Evolutionary conservation across 2,797 vertebrate genomes (phyloP), one percentile per base, ranked within the genome.

Genomic region (Heteromormyrus szaboi): DNA sequence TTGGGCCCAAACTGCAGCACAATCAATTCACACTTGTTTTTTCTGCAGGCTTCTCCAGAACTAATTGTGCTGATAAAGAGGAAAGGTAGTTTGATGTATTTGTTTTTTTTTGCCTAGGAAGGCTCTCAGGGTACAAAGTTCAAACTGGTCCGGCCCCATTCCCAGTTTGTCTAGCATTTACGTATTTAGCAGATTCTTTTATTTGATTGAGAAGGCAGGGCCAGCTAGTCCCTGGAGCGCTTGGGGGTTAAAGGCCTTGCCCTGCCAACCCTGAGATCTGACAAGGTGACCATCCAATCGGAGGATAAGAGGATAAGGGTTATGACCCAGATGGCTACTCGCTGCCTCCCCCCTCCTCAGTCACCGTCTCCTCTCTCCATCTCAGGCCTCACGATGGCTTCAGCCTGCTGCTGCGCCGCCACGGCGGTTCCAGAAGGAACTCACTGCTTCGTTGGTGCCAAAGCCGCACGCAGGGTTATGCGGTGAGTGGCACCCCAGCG

Each of bases 381-480:
- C 87, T n/a, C 88, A 96, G 96, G 91, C 92, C 94, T 92, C 93
- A 93, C 89, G 96, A 95, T 89, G 94, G 95, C 19, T 95, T 96
- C 89, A 95, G 95, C 44, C 92, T 94, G 90, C 93, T 96, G 91
- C 89, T 96, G 87, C 93, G 95, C 79, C 95, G 95, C 65, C 95
- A 96, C 1, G 95, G 96, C 0, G 96, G 96, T 89, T 96, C 96
- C 89, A 95, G 94, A 59, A 93, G 96, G 81, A 96, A 96, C 87
- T 95, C 95, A 4, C 93, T 97, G 87, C 94, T 97, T 86, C 95
- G 94, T 90, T 96, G 96, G 96, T 94, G 95, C 89, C 96, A 96
- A 89, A 93, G 90, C 89, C 93, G 93, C 33, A 96, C 96, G n/a
- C 92, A 93, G 87, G 95, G 95, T 68, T 97, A 96, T 65, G 91